A percentile compares a stretch with the other conserved stretches of the same genome.
phyloP scores from a whole-genome alignment of 2,888 invertebrate genomes.

The Ennomos quercinarius region DNA sequence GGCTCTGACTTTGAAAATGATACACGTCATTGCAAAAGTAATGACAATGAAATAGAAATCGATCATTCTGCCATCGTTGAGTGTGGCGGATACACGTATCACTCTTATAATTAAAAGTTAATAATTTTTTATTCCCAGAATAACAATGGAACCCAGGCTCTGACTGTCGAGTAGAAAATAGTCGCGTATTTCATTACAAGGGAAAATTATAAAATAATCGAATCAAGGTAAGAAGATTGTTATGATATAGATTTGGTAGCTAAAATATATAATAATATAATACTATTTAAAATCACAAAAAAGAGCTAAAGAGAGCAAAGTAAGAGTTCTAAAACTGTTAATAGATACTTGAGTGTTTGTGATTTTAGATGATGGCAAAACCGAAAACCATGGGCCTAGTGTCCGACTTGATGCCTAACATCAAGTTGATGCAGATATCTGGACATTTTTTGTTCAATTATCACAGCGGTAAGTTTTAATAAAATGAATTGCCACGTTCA shows the following conservation, averaged over 20 bases:
- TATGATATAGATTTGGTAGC: not conserved
- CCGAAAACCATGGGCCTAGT: conserved; percentile 88
- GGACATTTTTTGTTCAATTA: conserved; percentile 94
- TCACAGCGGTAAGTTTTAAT: conserved; percentile 81
- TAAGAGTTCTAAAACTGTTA: not conserved
- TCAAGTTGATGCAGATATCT: conserved; percentile 90
- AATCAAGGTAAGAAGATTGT: conserved; percentile 8
- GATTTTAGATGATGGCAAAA: conserved; percentile 78
- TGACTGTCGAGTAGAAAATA: not conserved
- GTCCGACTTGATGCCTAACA: conserved; percentile 93
- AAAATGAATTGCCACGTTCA: too few species aligned
- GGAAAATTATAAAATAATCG: not conserved
- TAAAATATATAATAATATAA: not conserved
- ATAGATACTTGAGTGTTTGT: not conserved
- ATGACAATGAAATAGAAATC: conserved; percentile 66
- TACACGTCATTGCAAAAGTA: conserved; percentile 70
- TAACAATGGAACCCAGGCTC: conserved; percentile 5
- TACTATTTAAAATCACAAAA: not conserved
- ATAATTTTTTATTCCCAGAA: conserved; percentile 3
- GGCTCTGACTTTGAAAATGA: conserved; percentile 59
- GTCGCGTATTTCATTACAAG: not conserved
- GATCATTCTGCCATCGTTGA: conserved; percentile 53
- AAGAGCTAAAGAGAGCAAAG: not conserved
- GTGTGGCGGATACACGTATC: conserved; percentile 25
- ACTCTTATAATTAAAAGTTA: conserved; percentile 5